A percentile compares a stretch with the other conserved stretches of the same genome.
These are phyloP conservation scores for cat (Felis catus) DNA, from an alignment of 2,113 vertebrate genomes.

Conservation along the genomic window F.catus_Fca126_mat1.0 CM031413.1:32715501-32716000, in stretches of 20 bases:
- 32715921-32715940: background rate
- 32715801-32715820: too few relatives aligned
- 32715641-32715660: too few relatives aligned
- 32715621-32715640: too few relatives aligned
- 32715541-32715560: background rate
- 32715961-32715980: background rate
- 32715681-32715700: too few relatives aligned
- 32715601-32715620: too few relatives aligned
- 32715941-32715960: background rate
- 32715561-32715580: background rate
- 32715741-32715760: too few relatives aligned
- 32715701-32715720: too few relatives aligned
- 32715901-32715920: background rate
- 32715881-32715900: background rate
- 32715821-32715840: background rate
- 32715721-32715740: too few relatives aligned
- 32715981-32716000: background rate
- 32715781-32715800: too few relatives aligned
- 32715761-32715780: too few relatives aligned
- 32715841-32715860: background rate
- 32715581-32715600: background rate
- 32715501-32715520: background rate
- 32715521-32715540: background rate
- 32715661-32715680: too few relatives aligned
- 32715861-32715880: background rate